Conservation (phyloP, 2,113 vertebrate genomes). For the Polypterus bichir region DNA sequence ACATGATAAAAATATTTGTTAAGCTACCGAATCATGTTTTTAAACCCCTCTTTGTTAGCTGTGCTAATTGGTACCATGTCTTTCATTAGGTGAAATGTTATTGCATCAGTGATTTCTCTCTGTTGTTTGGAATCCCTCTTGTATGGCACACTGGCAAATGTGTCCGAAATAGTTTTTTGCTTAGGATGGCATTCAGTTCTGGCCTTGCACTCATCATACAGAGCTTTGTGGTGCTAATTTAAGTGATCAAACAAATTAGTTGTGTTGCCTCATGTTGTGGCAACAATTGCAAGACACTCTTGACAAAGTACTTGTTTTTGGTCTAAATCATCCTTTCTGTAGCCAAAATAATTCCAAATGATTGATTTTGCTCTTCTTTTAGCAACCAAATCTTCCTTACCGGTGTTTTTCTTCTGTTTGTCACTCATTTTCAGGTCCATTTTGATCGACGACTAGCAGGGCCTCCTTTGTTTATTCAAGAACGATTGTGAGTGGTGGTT, state of each 20-base stretch:
- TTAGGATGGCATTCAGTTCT: constrained; percentile 9
- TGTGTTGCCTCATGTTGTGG: constrained; percentile 6
- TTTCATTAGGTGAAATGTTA: background rate
- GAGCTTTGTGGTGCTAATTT: constrained; percentile 11
- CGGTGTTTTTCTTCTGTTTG: too few species aligned
- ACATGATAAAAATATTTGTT: constrained; percentile 10
- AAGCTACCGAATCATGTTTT: constrained; percentile 7
- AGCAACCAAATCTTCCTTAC: too few species aligned
- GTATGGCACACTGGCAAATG: constrained; percentile 15
- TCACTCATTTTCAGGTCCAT: too few species aligned
- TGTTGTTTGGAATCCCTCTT: constrained; percentile 6
- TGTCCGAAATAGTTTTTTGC: constrained; percentile 10
- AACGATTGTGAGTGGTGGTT: too few species aligned
- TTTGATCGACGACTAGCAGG: too few species aligned
- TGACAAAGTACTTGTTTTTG: constrained; percentile 1
- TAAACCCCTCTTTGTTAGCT: constrained; percentile 11
- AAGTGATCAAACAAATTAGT: constrained; percentile 16
- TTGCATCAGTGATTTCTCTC: constrained; percentile 13
- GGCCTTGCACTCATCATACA: constrained; percentile 8
- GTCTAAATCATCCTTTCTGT: background rate
- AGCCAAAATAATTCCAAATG: constrained; percentile 7
- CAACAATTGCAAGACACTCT: background rate
- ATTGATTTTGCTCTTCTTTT: too few species aligned
- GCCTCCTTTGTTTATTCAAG: too few species aligned
- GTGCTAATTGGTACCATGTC: constrained; percentile 12